Conservation (phyloP, 2,888 invertebrate species). For the Epinotia bilunana region DNA sequence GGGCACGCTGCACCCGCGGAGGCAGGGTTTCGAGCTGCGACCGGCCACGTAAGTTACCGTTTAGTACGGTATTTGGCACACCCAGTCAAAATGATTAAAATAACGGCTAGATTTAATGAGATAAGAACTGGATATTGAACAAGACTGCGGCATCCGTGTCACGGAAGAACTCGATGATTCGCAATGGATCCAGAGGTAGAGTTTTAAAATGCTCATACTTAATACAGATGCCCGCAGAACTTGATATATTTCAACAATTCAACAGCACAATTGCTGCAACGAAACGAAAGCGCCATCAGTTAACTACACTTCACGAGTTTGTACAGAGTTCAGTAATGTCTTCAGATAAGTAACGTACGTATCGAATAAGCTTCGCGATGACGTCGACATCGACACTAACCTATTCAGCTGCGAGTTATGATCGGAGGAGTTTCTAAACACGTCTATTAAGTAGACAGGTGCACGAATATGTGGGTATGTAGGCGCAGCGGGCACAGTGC, state of each 20-base stretch:
- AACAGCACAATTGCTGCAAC: not conserved
- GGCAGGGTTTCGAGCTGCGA: not conserved
- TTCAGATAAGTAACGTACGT: not conserved
- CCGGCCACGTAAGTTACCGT: not conserved
- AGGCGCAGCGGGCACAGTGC: conserved; percentile 42
- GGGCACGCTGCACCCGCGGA: conserved; percentile 1
- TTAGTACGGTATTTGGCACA: not conserved
- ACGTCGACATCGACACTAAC: not conserved
- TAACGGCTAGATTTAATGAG: not conserved
- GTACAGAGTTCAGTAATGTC: not conserved
- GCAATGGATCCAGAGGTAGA: not conserved
- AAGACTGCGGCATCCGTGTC: no score
- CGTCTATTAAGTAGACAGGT: conserved; percentile 20
- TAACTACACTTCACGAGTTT: not conserved
- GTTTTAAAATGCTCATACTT: not conserved
- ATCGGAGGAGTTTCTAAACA: conserved; percentile 21
- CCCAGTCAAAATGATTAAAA: not conserved
- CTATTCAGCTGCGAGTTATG: conserved; percentile 12
- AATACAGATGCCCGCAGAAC: not conserved
- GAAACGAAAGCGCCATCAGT: not conserved
- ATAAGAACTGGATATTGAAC: not conserved
- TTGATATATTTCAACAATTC: not conserved
- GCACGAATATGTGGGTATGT: conserved; percentile 27
- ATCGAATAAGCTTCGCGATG: not conserved
- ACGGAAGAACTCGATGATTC: not conserved